A percentile compares a stretch with the other conserved stretches of the same genome.
Conservation (phyloP, 2,113 vertebrate genomes). For the Brevimyrus niger region DNA sequence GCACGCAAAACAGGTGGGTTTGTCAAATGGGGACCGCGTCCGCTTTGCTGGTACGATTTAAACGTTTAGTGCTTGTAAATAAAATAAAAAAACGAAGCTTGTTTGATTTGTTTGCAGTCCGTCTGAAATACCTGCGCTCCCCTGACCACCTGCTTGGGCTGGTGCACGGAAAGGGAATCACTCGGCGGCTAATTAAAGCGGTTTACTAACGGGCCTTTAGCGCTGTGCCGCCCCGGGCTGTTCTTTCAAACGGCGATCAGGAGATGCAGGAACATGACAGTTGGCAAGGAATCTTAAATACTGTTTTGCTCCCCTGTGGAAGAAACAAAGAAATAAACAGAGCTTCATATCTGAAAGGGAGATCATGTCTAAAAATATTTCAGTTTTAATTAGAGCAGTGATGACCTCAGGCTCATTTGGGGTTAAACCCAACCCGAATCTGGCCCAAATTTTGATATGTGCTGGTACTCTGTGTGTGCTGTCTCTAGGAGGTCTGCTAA, state of each 20-base stretch:
- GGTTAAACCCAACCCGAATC: slow-evolving; percentile 33
- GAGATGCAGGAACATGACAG: slow-evolving; percentile 49
- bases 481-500: neutral
- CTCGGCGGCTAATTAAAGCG: slow-evolving; percentile 51
- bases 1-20: neutral
- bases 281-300: slow-evolving; percentile 51
- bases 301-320: slow-evolving; percentile 47
- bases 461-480: slow-evolving; percentile 27
- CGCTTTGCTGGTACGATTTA: neutral
- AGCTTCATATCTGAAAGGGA: slow-evolving; percentile 29
- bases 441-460: slow-evolving; percentile 33
- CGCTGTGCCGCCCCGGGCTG: slow-evolving; percentile 48
- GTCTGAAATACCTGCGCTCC: slow-evolving; percentile 41
- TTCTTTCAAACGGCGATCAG: slow-evolving; percentile 37
- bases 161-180: slow-evolving; percentile 30
- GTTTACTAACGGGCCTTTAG: slow-evolving; percentile 47
- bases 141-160: slow-evolving; percentile 37
- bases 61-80: neutral
- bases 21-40: neutral
- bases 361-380: slow-evolving; percentile 43
- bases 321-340: slow-evolving; percentile 32
- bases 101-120: slow-evolving; percentile 22
- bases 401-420: slow-evolving; percentile 43
- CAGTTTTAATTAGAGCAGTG: slow-evolving; percentile 52
- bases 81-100: neutral